Percentiles rank a stretch among this genome's conserved stretches.
These are phyloP conservation scores for Calyptomena viridis DNA, from an alignment of 2,113 vertebrate species.

Conservation along the genomic window DNA sequence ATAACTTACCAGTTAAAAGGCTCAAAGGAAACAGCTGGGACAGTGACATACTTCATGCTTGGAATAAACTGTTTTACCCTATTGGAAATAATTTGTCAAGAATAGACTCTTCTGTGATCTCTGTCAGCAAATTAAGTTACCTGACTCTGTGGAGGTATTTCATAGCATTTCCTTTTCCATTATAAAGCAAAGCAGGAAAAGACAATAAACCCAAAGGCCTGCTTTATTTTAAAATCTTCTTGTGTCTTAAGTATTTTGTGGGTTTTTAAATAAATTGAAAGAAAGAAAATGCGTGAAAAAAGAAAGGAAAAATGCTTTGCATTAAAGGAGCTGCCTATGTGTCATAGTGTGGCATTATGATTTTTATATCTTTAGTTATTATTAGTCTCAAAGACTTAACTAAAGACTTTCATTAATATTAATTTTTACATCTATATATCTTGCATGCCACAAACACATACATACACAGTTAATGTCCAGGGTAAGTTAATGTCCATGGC, in stretches of 20 bases:
- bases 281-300: rapidly evolving
- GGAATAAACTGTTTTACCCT: background rate
- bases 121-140: background rate
- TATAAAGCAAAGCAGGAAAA: background rate
- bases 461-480: no score
- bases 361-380: no score
- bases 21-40: background rate
- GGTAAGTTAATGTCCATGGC: no score
- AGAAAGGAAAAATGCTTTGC: rapidly evolving
- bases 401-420: no score
- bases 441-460: no score
- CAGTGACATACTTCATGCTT: background rate
- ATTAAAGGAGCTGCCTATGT: background rate
- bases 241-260: background rate
- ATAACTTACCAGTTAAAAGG: background rate
- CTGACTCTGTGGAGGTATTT: background rate
- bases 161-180: background rate
- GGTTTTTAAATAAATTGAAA: background rate
- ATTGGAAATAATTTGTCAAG: background rate
- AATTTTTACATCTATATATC: no score
- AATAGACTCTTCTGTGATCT: background rate
- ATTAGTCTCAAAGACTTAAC: no score
- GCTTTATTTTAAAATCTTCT: background rate
- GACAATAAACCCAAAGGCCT: background rate
- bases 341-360: no score